Evolutionary conservation across 1,140 invertebrate genomes (phyloP).

Genomic region (Temnothorax nylanderi): DNA sequence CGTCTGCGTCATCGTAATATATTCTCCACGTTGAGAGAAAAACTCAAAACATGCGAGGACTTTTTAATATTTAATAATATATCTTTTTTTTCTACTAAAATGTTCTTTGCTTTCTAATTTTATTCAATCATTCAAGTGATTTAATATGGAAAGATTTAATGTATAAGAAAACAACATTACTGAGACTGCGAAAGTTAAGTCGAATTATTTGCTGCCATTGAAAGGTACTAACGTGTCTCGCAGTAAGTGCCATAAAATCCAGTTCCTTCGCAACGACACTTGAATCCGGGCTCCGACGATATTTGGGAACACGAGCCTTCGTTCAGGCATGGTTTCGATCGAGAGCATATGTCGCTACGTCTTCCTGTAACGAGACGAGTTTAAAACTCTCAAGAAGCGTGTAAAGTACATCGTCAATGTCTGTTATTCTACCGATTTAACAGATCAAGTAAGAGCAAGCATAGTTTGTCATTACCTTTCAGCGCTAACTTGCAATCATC

Average conservation of each 20-base stretch:
- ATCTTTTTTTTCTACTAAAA: slow-evolving; percentile 8
- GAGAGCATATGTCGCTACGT: slow-evolving; percentile 87
- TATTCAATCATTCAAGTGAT: not conserved
- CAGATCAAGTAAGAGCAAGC: not conserved
- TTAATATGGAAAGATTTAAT: not conserved
- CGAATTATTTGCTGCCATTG: not conserved
- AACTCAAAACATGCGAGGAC: not conserved
- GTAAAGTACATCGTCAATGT: not conserved
- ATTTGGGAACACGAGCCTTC: slow-evolving; percentile 90
- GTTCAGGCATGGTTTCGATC: slow-evolving; percentile 87
- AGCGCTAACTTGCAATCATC: slow-evolving; percentile 85
- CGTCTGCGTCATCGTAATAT: slow-evolving; percentile 30
- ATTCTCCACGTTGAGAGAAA: slow-evolving; percentile 1
- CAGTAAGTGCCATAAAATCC: slow-evolving; percentile 90
- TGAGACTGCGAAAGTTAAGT: not conserved
- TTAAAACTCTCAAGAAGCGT: not conserved
- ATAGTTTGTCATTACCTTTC: slow-evolving; percentile 79
- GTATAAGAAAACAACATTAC: not conserved
- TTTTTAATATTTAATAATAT: slow-evolving; percentile 37
- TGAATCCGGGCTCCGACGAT: slow-evolving; percentile 88
- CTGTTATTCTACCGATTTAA: not conserved
- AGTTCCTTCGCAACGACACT: slow-evolving; percentile 91
- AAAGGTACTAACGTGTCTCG: slow-evolving; percentile 86
- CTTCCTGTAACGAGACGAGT: slow-evolving; percentile 83
- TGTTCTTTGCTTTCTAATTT: slow-evolving; percentile 3